Percentiles rank a stretch among this genome's conserved stretches.
Conservation (phyloP, 2,888 invertebrate species). For the Venusia cambrica region DNA sequence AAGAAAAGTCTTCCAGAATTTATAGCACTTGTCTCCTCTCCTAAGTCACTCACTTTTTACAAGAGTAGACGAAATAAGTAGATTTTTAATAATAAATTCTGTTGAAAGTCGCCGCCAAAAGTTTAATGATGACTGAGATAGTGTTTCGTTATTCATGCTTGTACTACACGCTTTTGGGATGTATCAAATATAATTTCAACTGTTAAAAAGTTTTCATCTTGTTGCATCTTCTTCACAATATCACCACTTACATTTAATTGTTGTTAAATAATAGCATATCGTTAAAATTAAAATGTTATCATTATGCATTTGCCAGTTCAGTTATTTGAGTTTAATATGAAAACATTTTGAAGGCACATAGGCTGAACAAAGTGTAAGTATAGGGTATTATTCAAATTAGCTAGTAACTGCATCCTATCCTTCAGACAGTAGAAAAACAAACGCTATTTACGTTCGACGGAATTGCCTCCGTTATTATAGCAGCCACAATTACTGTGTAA, state of each 20-base stretch:
- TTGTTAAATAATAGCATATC: no score
- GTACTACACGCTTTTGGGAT: no score
- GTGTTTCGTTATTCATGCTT: conserved; percentile 28
- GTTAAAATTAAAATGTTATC: no score
- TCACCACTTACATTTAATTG: no score
- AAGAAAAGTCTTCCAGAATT: conserved; percentile 39
- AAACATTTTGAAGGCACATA: no score
- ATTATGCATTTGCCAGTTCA: no score
- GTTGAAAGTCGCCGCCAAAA: conserved; percentile 37
- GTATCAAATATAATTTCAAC: no score
- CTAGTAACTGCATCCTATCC: conserved; percentile 24
- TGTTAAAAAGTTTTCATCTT: no score
- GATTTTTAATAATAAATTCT: conserved; percentile 43
- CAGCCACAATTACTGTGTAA: conserved; percentile 72
- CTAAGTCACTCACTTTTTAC: conserved; percentile 33
- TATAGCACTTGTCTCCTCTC: conserved; percentile 31
- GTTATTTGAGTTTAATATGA: no score
- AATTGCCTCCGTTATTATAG: conserved; percentile 67
- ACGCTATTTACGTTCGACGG: conserved; percentile 64
- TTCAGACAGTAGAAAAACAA: conserved; percentile 54
- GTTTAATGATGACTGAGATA: conserved; percentile 38
- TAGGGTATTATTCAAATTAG: conserved; percentile 18
- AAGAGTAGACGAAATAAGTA: conserved; percentile 32
- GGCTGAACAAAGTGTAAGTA: conserved; percentile 4
- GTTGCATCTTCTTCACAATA: no score